phyloP scores from a whole-genome alignment of 2,797 vertebrate species.

The Harpagifer antarcticus region DNA sequence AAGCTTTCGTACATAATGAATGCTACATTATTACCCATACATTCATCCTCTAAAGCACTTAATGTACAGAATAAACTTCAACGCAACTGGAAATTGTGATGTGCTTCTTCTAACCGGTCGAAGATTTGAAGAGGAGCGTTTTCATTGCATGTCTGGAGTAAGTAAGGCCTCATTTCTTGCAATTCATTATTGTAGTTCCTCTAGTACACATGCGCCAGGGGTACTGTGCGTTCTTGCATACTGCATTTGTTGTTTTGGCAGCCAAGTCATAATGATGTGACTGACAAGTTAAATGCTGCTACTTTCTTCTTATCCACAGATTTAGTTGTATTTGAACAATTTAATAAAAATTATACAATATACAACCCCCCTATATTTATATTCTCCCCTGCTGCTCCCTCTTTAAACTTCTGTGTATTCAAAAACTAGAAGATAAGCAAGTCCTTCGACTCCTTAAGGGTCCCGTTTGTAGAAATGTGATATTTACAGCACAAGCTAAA shows the following conservation, averaged over 20 bases:
- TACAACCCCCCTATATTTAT: neutral
- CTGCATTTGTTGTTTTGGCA: neutral
- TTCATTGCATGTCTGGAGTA: neutral
- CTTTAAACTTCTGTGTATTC: neutral
- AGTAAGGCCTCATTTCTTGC: neutral
- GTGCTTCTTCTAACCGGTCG: conserved; percentile 11
- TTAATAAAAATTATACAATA: neutral
- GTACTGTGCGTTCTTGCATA: conserved; percentile 19
- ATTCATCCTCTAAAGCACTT: conserved; percentile 19
- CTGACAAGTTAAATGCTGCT: neutral
- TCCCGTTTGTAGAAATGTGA: neutral
- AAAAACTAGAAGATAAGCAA: neutral
- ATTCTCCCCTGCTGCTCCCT: neutral
- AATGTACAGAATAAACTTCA: conserved; percentile 12
- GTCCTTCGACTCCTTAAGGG: too few species aligned
- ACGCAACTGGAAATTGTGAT: conserved; percentile 8
- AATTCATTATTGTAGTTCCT: conserved; percentile 21
- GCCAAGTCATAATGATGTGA: neutral
- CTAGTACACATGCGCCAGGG: conserved; percentile 29
- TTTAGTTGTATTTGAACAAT: neutral
- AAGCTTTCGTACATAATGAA: neutral
- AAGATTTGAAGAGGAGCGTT: neutral
- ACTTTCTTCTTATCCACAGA: neutral
- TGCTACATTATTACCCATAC: neutral
- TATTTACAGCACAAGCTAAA: neutral